phyloP scores from a whole-genome alignment of 2,888 invertebrate genomes.

The Diabrotica balteata region DNA sequence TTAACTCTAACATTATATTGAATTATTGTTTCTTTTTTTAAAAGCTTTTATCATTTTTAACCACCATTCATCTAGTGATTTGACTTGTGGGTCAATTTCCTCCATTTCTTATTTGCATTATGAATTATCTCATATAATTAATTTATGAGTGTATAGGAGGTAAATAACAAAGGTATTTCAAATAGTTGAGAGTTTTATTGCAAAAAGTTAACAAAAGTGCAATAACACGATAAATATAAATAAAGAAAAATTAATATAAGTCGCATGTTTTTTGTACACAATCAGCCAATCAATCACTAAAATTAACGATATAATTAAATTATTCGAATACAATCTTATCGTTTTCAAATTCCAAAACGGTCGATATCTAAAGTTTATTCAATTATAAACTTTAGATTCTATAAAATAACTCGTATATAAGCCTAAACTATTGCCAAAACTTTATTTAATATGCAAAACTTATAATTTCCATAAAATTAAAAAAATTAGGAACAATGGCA shows the following conservation, averaged over 20 bases:
- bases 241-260: neutral
- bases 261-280: conserved; percentile 25
- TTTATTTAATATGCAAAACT: neutral
- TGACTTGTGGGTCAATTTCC: too few relatives aligned
- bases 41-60: too few relatives aligned
- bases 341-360: conserved; percentile 5
- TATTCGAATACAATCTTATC: neutral
- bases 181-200: conserved; percentile 5
- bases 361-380: neutral
- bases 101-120: too few relatives aligned
- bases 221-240: conserved; percentile 2
- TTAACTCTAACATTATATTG: too few relatives aligned
- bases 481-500: conserved; percentile 9
- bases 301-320: too few relatives aligned
- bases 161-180: too few relatives aligned
- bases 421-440: conserved; percentile 2
- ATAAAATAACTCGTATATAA: neutral
- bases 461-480: neutral
- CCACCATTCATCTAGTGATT: too few relatives aligned
- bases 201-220: conserved; percentile 17
- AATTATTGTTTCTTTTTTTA: too few relatives aligned
- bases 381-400: too few relatives aligned
- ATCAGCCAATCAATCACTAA: too few relatives aligned
- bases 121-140: too few relatives aligned
- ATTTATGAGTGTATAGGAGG: too few relatives aligned